Conservation (phyloP, 2,888 invertebrate genomes). For the Pocota personata region DNA sequence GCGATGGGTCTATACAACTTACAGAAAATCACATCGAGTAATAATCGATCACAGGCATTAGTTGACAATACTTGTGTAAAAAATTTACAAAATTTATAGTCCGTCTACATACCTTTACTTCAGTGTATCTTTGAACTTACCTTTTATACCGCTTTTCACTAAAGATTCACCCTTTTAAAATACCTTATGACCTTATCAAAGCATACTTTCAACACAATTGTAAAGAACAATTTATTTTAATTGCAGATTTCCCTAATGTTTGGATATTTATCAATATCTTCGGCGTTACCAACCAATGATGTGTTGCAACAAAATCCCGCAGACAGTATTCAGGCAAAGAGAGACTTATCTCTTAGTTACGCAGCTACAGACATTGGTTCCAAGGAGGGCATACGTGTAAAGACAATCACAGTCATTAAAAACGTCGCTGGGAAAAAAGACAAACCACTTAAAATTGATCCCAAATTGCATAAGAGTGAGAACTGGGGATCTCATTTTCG, state of each 20-base stretch:
- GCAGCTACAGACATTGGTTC: slow-evolving; percentile 82
- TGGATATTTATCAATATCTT: slow-evolving; percentile 32
- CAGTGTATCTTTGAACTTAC: no score
- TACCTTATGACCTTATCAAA: no score
- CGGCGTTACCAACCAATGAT: slow-evolving; percentile 25
- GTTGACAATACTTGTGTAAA: no score
- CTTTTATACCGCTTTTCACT: no score
- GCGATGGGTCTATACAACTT: no score
- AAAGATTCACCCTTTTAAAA: no score
- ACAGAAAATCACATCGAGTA: no score
- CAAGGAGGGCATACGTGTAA: slow-evolving; percentile 81
- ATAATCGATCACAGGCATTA: no score
- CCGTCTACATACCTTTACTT: no score
- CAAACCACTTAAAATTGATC: slow-evolving; percentile 78
- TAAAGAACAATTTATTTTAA: neutral
- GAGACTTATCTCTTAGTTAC: slow-evolving; percentile 82
- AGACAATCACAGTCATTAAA: slow-evolving; percentile 82
- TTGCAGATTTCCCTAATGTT: slow-evolving; percentile 32
- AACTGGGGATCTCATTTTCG: slow-evolving; percentile 81
- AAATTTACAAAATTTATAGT: no score
- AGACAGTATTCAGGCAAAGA: slow-evolving; percentile 77
- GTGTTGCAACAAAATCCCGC: neutral
- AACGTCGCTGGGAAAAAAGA: slow-evolving; percentile 77
- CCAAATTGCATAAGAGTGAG: slow-evolving; percentile 79
- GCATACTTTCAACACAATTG: no score